Percentiles rank a stretch among this genome's conserved stretches.
Conservation (phyloP, 1,140 invertebrate species). For the Antheraea pernyi region DNA sequence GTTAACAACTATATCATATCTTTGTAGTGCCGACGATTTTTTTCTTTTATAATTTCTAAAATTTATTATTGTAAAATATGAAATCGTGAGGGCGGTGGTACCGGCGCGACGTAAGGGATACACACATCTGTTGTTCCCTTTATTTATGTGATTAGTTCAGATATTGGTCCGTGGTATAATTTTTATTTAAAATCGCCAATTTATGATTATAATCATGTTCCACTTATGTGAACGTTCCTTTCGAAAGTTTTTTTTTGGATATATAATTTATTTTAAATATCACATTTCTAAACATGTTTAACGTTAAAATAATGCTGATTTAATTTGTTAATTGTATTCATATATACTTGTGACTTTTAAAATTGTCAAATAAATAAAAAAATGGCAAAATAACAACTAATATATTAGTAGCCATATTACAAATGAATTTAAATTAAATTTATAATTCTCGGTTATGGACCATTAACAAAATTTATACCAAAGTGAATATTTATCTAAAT, state of each 20-base stretch:
- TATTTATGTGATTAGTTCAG: slow-evolving; percentile 71
- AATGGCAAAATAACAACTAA: too few relatives aligned
- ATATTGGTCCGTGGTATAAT: slow-evolving; percentile 61
- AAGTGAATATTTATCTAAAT: too few relatives aligned
- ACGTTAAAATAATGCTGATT: background rate
- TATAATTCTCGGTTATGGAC: too few relatives aligned
- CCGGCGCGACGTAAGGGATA: slow-evolving; percentile 28
- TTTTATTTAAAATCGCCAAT: slow-evolving; percentile 69
- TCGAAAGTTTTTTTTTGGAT: slow-evolving; percentile 19
- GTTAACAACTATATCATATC: slow-evolving; percentile 63
- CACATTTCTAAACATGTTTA: background rate
- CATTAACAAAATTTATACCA: too few relatives aligned
- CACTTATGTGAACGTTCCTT: slow-evolving; percentile 17
- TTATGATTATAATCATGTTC: slow-evolving; percentile 58
- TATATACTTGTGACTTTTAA: too few relatives aligned
- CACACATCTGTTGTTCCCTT: slow-evolving; percentile 64
- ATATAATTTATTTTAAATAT: background rate
- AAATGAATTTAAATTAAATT: too few relatives aligned
- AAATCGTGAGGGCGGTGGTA: slow-evolving; percentile 34
- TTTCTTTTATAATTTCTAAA: slow-evolving; percentile 52
- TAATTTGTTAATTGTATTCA: too few relatives aligned
- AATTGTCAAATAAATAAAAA: too few relatives aligned
- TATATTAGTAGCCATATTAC: too few relatives aligned
- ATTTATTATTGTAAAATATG: slow-evolving; percentile 72
- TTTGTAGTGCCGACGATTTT: slow-evolving; percentile 65